Evolutionary conservation across 2,888 invertebrate species (phyloP), one percentile per base, ranked within the genome.

Genomic region (Cheilosia vulpina): DNA sequence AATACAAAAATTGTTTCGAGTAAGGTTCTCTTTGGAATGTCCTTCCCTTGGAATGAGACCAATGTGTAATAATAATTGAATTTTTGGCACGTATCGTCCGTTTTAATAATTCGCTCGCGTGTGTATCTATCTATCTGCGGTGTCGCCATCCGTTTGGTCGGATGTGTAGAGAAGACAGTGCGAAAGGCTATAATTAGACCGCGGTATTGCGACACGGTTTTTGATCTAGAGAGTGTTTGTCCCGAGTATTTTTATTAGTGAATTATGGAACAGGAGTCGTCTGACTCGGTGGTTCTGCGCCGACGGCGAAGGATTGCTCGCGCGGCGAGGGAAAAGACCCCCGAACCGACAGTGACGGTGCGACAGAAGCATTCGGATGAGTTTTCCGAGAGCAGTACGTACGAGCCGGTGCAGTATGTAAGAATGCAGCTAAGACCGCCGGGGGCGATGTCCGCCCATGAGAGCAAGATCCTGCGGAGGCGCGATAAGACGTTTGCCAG

Each of bases 301-400:
- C 94, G 94, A 88, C 93, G 95, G 60, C 93, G 96, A 83, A 94
- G 94, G 87, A 91, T 94, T 52, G 92, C 92, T 31, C 90, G 94
- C 27, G 93, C 93, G 31, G 93, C 93, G 69, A 94, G 95, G 87
- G 95, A 95, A 80, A 94, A 94, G 60, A 94, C 95, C 9, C 95
- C 95, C 2, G 91, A 91, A 63, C 89, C 90, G 0, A 81, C 84
- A 62, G 50, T 78, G 5, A 31, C 69, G 13, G 57, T 63, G 43
- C 84, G 71, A n/a, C 84, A 77, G 5, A 88, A 88, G 68, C 88
- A 89, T 60, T 88, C 89, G 0, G 89, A 89, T 65, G 88, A 89
- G 2, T 38, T 45, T 17, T 79, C 78, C 43, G 89, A 90, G 13
- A 88, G 87, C 27, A 84, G 89, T 3, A 80, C 87, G 6, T 79